These are phyloP conservation scores for Stenoptilia bipunctidactyla DNA, from an alignment of 2,888 invertebrate genomes.

Conservation along the genomic window DNA sequence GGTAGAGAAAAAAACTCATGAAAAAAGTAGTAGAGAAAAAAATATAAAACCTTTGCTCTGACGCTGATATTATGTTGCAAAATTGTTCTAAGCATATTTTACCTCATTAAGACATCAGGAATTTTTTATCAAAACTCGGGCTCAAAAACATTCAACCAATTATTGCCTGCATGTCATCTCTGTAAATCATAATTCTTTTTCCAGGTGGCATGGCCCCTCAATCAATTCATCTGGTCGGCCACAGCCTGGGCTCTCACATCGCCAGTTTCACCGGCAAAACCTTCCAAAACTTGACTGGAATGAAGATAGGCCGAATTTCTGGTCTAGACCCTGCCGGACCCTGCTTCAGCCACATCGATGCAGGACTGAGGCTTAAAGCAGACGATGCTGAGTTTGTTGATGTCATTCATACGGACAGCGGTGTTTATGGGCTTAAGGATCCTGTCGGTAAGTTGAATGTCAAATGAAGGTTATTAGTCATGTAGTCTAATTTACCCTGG, in stretches of 20 bases:
- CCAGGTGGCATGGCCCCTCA: constrained; percentile 37
- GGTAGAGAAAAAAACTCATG: too few species aligned
- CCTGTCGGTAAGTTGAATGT: constrained; percentile 33
- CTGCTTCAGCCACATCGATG: constrained; percentile 41
- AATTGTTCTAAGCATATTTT: too few species aligned
- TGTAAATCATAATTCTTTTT: too few species aligned
- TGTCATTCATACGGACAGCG: constrained; percentile 44
- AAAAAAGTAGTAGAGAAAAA: too few species aligned
- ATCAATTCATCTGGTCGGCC: constrained; percentile 47
- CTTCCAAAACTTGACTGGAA: constrained; percentile 31
- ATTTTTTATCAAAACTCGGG: too few species aligned
- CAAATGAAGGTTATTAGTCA: too few species aligned
- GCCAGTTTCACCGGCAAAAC: constrained; percentile 43
- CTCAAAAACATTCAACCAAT: too few species aligned
- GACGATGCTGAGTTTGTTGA: constrained; percentile 46
- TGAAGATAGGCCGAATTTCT: constrained; percentile 35
- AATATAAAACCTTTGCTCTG: too few species aligned
- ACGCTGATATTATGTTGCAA: too few species aligned
- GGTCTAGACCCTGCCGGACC: constrained; percentile 58
- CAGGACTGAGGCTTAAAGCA: constrained; percentile 25
- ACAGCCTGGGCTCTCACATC: constrained; percentile 56
- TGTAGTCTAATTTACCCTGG: too few species aligned
- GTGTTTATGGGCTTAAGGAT: constrained; percentile 39
- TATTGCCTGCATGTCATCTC: too few species aligned
- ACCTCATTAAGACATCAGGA: too few species aligned